Conservation (phyloP, 2,888 invertebrate species). For the Pheosia tremula region DNA sequence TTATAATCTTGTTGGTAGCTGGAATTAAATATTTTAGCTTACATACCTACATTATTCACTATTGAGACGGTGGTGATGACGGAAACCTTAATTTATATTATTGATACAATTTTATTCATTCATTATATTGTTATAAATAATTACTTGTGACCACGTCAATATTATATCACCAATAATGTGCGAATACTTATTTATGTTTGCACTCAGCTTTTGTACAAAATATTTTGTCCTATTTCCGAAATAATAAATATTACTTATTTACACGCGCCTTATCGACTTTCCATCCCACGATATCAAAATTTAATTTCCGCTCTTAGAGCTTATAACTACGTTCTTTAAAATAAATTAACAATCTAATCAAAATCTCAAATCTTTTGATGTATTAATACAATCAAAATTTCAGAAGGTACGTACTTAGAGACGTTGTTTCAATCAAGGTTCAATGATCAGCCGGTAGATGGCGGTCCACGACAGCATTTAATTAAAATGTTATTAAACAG, state of each 20-base stretch:
- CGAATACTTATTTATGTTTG: not conserved
- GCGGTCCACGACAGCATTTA: slow-evolving; percentile 18
- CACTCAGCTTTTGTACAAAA: too few relatives aligned
- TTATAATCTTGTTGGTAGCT: not conserved
- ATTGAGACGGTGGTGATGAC: too few relatives aligned
- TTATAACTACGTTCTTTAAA: not conserved
- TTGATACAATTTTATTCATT: too few relatives aligned
- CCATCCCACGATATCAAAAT: not conserved
- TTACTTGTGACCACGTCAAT: too few relatives aligned
- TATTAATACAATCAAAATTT: slow-evolving; percentile 34
- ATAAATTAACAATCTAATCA: slow-evolving; percentile 13
- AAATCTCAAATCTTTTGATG: slow-evolving; percentile 29
- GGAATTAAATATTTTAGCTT: too few relatives aligned
- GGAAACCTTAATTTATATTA: too few relatives aligned
- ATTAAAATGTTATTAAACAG: slow-evolving; percentile 22
- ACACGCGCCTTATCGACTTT: too few relatives aligned
- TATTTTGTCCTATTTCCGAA: too few relatives aligned
- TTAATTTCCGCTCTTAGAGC: not conserved
- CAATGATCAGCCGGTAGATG: slow-evolving; percentile 21
- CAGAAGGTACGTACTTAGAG: slow-evolving; percentile 27
- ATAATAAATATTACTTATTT: too few relatives aligned
- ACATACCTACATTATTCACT: too few relatives aligned
- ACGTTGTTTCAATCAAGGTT: slow-evolving; percentile 19
- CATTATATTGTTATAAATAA: too few relatives aligned
- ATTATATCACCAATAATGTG: too few relatives aligned